Conservation (phyloP, 1,140 invertebrate genomes). For the Conus betulinus region DNA sequence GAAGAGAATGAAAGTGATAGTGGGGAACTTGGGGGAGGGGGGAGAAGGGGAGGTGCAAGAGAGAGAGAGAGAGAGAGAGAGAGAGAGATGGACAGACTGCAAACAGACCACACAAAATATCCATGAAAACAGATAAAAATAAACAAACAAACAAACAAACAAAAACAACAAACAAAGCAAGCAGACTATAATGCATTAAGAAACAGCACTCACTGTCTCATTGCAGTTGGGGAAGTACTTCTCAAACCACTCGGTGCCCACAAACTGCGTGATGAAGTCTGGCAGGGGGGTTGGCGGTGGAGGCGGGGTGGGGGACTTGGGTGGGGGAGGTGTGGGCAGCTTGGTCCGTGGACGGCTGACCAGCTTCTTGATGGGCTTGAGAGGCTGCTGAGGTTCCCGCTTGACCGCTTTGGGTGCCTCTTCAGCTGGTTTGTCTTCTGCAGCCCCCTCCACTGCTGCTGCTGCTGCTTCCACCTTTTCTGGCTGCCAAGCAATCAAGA, state of each 20-base stretch:
- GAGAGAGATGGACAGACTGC: not conserved
- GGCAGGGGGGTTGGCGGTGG: slow-evolving; percentile 67
- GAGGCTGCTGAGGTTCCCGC: slow-evolving; percentile 49
- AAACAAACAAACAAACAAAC: not conserved
- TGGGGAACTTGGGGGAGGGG: too few relatives aligned
- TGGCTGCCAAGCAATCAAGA: not conserved
- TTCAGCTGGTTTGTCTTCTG: slow-evolving; percentile 27
- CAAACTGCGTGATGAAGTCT: slow-evolving; percentile 71
- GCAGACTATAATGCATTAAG: too few relatives aligned
- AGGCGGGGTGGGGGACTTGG: slow-evolving; percentile 46
- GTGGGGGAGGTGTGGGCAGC: slow-evolving; percentile 35
- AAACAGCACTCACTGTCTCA: slow-evolving; percentile 57
- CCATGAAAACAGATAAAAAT: not conserved
- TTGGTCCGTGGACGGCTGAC: slow-evolving; percentile 39
- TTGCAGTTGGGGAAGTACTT: slow-evolving; percentile 71
- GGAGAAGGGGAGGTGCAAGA: not conserved
- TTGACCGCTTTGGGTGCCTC: slow-evolving; percentile 32
- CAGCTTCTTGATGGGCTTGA: slow-evolving; percentile 56
- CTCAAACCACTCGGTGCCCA: slow-evolving; percentile 72
- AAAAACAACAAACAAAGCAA: not conserved
- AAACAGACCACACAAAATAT: not conserved
- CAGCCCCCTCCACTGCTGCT: slow-evolving; percentile 8
- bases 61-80: not conserved
- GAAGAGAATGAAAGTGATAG: slow-evolving; percentile 2
- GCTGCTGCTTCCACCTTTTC: not conserved